Conservation (phyloP, 2,888 invertebrate species). For the Diaphora mendica region DNA sequence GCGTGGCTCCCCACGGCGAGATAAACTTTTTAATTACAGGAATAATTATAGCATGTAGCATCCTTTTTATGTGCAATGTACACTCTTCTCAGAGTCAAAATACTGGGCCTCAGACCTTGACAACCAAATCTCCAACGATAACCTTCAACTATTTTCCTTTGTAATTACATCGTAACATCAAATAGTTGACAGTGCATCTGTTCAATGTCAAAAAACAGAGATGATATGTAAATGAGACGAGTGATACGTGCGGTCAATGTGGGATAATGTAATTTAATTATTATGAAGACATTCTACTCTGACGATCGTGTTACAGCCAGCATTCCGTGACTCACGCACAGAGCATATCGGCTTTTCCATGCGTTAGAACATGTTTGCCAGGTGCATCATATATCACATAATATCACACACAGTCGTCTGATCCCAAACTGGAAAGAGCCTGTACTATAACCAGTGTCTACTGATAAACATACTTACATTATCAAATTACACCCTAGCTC, state of each 20-base stretch:
- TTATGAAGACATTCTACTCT: slow-evolving; percentile 36
- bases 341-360: neutral
- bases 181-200: neutral
- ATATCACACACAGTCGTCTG: no score
- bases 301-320: slow-evolving; percentile 39
- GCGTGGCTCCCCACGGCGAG: no score
- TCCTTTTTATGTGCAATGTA: neutral
- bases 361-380: neutral
- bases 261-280: slow-evolving; percentile 31
- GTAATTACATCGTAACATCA: neutral
- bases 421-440: no score
- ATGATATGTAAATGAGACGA: slow-evolving; percentile 20
- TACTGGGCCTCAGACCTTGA: neutral
- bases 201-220: slow-evolving; percentile 9
- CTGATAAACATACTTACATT: no score
- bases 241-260: slow-evolving; percentile 35
- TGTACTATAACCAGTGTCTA: no score
- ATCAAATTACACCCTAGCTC: no score
- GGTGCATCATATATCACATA: no score
- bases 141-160: no score
- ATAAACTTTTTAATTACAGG: no score
- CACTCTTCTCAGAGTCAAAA: neutral
- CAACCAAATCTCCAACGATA: neutral
- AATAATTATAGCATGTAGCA: neutral
- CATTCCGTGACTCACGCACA: slow-evolving; percentile 47